Evolutionary conservation across 2,113 vertebrate species (phyloP).

Genomic region (Bujurquina vittata): DNA sequence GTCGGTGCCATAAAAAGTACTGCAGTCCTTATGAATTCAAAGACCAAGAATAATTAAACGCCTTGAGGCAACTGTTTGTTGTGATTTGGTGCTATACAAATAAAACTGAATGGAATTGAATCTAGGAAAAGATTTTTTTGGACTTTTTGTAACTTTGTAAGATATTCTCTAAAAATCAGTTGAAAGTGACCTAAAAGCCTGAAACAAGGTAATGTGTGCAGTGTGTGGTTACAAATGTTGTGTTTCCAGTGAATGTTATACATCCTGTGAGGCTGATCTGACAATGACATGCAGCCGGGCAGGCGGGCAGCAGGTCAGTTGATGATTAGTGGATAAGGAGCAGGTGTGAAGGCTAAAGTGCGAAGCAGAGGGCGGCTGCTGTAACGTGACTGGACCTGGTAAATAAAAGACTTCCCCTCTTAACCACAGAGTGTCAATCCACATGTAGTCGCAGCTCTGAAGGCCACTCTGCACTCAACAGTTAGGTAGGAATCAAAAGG

Average conservation of each 20-base stretch:
- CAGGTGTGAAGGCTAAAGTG: conserved; percentile 29
- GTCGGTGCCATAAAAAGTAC: too few species aligned
- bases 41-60: not conserved
- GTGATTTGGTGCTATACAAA: too few species aligned
- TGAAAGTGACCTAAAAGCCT: not conserved
- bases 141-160: not conserved
- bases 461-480: not conserved
- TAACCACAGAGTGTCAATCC: not conserved
- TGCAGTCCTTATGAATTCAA: not conserved
- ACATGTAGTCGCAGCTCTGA: not conserved
- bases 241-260: not conserved
- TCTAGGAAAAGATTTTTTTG: not conserved
- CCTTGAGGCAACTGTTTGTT: too few species aligned
- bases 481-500: not conserved
- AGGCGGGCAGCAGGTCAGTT: not conserved
- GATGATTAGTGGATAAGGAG: conserved; percentile 31
- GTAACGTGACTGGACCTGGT: not conserved
- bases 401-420: not conserved
- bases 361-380: not conserved
- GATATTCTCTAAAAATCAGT: not conserved
- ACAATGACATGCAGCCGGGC: conserved; percentile 1
- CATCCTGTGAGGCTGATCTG: not conserved
- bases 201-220: not conserved
- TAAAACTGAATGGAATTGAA: too few species aligned
- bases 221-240: not conserved